Percentiles rank a stretch among this genome's conserved stretches.
Conservation (phyloP, 2,113 vertebrate species). For the Madoqua kirkii region DNA sequence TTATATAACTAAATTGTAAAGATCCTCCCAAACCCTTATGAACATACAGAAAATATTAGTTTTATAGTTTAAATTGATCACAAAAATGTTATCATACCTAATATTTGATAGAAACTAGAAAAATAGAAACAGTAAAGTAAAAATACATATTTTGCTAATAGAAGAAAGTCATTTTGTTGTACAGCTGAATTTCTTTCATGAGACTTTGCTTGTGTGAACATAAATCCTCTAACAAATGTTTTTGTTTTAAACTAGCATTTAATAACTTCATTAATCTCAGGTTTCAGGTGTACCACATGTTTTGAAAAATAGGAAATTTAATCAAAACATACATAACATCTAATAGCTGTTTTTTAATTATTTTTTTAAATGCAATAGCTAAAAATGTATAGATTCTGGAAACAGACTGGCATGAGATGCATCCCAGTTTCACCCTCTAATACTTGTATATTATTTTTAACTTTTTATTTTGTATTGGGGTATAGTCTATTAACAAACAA, state of each 20-base stretch:
- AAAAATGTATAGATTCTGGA: background rate
- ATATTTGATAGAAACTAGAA: background rate
- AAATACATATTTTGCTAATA: background rate
- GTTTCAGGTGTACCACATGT: background rate
- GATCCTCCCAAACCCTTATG: background rate
- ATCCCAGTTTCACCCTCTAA: background rate
- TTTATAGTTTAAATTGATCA: background rate
- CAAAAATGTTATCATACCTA: background rate
- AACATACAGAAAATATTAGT: background rate
- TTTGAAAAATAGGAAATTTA: background rate
- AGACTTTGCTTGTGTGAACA: background rate
- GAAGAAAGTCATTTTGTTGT: background rate
- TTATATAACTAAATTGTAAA: background rate
- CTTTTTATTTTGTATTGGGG: background rate
- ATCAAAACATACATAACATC: background rate
- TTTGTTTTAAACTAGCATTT: background rate
- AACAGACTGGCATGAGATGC: background rate
- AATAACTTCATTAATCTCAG: background rate
- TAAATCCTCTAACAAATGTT: background rate
- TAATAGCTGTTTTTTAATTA: background rate
- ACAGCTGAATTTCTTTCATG: background rate
- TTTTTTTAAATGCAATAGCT: background rate
- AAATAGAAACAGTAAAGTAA: background rate
- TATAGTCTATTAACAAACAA: background rate
- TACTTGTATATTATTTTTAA: background rate